Evolutionary conservation across 2,797 vertebrate species (phyloP).

Genomic region (Peromyscus attwateri): DNA sequence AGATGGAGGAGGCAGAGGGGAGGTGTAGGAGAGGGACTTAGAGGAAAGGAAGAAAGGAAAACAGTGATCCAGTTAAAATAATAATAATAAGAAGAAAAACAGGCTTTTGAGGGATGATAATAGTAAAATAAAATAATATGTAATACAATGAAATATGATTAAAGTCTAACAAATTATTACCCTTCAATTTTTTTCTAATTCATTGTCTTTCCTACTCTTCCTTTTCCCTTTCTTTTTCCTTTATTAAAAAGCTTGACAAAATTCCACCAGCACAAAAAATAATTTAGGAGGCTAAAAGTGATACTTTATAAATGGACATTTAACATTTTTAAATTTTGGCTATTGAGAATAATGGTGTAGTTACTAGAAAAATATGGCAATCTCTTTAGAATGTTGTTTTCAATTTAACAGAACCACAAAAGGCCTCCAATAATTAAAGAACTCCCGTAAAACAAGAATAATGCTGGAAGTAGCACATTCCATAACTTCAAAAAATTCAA

Average conservation of each 20-base stretch:
- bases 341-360: background rate
- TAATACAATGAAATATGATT: background rate
- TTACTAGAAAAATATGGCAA: background rate
- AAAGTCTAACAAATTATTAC: background rate
- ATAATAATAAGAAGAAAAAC: background rate
- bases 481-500: background rate
- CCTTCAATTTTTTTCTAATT: background rate
- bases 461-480: background rate
- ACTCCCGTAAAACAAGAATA: background rate
- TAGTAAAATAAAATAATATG: background rate
- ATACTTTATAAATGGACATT: background rate
- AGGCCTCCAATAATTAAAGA: background rate
- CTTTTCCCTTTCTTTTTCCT: background rate
- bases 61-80: too few species aligned
- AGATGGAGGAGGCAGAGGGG: too few species aligned
- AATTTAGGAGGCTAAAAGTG: background rate
- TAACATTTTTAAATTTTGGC: background rate
- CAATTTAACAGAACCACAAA: background rate
- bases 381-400: background rate
- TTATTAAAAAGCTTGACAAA: background rate
- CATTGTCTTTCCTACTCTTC: rapidly evolving
- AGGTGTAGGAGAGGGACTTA: too few species aligned
- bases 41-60: too few species aligned
- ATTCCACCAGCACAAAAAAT: background rate
- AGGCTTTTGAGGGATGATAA: background rate